A percentile compares a stretch with the other conserved stretches of the same genome.
These are phyloP conservation scores for Drosophila acutilabella DNA, from an alignment of 2,888 invertebrate species.

Conservation along the genomic window DNA sequence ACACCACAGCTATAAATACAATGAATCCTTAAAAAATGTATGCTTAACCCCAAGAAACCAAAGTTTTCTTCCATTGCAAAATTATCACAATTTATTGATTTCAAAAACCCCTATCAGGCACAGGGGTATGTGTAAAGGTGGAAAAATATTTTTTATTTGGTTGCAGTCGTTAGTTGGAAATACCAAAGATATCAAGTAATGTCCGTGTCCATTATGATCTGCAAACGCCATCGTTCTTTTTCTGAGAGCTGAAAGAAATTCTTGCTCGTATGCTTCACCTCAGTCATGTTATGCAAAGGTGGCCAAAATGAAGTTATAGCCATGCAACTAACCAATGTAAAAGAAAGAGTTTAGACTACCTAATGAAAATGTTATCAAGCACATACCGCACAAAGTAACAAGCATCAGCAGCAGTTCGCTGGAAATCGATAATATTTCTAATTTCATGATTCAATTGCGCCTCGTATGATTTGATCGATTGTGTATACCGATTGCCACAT, in stretches of 20 bases:
- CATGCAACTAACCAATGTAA: constrained; percentile 45
- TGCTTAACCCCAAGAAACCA: too few relatives aligned
- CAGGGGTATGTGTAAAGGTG: too few relatives aligned
- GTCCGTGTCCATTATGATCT: constrained; percentile 56
- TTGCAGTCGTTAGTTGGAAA: background rate
- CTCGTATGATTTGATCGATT: constrained; percentile 44
- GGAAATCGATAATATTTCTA: constrained; percentile 42
- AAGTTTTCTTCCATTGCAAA: too few relatives aligned
- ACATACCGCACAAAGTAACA: constrained; percentile 62
- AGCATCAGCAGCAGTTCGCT: constrained; percentile 59
- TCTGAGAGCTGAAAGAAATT: constrained; percentile 53
- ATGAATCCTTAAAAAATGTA: too few relatives aligned
- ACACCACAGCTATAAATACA: too few relatives aligned
- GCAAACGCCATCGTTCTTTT: constrained; percentile 50
- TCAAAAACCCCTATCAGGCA: too few relatives aligned
- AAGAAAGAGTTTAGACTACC: background rate
- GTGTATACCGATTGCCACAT: constrained; percentile 49
- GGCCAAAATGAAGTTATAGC: constrained; percentile 73
- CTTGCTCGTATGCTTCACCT: constrained; percentile 49
- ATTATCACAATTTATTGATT: too few relatives aligned
- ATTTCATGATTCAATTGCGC: constrained; percentile 63
- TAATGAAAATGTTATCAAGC: background rate
- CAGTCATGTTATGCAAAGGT: constrained; percentile 65
- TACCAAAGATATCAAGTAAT: constrained; percentile 20
- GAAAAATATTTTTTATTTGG: background rate